A percentile compares a stretch with the other conserved stretches of the same genome.
Evolutionary conservation across 2,113 vertebrate genomes (phyloP).

Genomic region (Cygnus buccinator): DNA sequence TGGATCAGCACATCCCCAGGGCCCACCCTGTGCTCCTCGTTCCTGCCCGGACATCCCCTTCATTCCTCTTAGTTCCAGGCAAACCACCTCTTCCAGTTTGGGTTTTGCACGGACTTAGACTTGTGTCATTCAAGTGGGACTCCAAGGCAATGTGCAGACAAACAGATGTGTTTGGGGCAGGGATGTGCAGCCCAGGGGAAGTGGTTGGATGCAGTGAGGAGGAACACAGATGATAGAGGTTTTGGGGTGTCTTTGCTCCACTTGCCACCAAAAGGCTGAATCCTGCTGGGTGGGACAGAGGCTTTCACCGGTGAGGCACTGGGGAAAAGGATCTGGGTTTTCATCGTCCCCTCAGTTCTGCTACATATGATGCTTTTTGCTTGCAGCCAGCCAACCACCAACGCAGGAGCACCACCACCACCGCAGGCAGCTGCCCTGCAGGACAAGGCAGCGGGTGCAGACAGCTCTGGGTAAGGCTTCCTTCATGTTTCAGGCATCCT

Average conservation of each 20-base stretch:
- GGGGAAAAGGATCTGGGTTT: not conserved
- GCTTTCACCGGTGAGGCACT: not conserved
- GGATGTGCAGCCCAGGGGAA: not conserved
- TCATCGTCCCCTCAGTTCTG: accelerated
- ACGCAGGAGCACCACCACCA: not conserved
- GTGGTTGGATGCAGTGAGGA: not conserved
- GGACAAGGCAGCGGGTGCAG: not conserved
- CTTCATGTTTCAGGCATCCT: not conserved
- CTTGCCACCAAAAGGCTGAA: not conserved
- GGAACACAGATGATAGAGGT: not conserved
- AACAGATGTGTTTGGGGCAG: accelerated
- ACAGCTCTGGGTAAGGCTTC: not conserved
- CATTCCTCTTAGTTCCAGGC: not conserved
- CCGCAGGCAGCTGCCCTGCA: not conserved
- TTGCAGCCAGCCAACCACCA: constrained; percentile 13
- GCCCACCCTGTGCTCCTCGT: accelerated
- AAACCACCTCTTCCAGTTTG: not conserved
- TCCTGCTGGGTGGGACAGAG: not conserved
- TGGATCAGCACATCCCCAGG: not conserved
- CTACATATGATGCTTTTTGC: not conserved
- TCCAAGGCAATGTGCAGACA: not conserved
- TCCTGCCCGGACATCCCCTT: not conserved
- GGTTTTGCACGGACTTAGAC: not conserved
- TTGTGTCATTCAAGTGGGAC: not conserved
- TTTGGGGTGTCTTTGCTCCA: not conserved